Conservation (phyloP, 2,888 invertebrate species). For the Ophioninae sp. region DNA sequence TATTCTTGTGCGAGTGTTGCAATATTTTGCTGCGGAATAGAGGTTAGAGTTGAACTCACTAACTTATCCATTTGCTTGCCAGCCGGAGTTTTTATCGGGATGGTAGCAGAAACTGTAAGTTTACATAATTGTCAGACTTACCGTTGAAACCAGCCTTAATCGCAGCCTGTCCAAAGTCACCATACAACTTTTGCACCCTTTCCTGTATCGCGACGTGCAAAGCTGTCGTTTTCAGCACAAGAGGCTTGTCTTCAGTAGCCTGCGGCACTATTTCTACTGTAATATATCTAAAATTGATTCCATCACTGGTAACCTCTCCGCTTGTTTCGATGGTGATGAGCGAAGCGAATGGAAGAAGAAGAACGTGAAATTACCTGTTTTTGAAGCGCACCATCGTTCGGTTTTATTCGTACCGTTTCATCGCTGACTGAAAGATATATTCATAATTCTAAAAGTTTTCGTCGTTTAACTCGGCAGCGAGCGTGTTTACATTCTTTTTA, state of each 20-base stretch:
- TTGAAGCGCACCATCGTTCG: conserved; percentile 85
- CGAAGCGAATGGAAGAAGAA: not conserved
- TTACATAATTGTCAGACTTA: conserved; percentile 58
- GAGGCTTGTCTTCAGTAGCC: conserved; percentile 81
- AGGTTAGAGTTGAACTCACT: not conserved
- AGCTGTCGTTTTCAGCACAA: conserved; percentile 82
- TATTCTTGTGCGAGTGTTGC: conserved; percentile 89
- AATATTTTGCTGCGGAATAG: conserved; percentile 86
- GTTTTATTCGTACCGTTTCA: conserved; percentile 23
- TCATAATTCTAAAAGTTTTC: not conserved
- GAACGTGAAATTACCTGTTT: conserved; percentile 82
- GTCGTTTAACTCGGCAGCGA: not conserved
- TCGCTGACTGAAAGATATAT: not conserved
- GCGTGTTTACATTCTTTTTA: not conserved
- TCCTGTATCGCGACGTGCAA: conserved; percentile 84
- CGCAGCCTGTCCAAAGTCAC: conserved; percentile 89
- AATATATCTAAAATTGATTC: conserved; percentile 84
- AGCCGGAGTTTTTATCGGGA: not conserved
- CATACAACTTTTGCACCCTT: conserved; percentile 87
- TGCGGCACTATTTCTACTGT: conserved; percentile 85
- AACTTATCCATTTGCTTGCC: not conserved
- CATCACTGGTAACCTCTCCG: conserved; percentile 37
- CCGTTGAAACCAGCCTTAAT: conserved; percentile 86
- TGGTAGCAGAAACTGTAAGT: not conserved
- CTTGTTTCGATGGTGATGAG: conserved; percentile 29